Evolutionary conservation across 2,113 vertebrate species (phyloP).

Genomic region (Mastomys natalensis): DNA sequence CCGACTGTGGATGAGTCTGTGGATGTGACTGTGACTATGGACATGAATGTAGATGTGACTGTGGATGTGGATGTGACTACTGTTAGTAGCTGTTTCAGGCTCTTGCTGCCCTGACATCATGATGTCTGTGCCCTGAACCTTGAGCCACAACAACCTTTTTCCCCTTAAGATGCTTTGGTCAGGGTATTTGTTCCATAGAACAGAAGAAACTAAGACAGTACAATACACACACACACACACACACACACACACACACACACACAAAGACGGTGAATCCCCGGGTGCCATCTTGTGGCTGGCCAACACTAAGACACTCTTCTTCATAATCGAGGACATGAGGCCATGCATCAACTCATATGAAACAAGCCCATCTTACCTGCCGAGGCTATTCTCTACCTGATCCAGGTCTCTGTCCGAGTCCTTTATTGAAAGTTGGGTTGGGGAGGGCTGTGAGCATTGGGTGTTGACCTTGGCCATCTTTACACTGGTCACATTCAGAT

Average conservation of each 20-base stretch:
- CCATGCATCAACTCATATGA: background rate
- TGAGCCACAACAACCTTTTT: background rate
- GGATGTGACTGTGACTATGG: too few species aligned
- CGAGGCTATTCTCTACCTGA: slow-evolving; percentile 89
- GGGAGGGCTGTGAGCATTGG: slow-evolving; percentile 86
- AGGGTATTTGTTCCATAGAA: too few species aligned
- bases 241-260: too few species aligned
- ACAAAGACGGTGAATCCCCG: background rate
- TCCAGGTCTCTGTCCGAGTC: slow-evolving; percentile 88
- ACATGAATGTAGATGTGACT: too few species aligned
- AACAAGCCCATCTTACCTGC: slow-evolving; percentile 88
- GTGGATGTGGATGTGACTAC: too few species aligned
- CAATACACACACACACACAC: background rate
- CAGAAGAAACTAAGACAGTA: background rate
- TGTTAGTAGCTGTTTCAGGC: background rate
- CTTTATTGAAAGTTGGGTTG: slow-evolving; percentile 77
- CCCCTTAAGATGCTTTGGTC: background rate
- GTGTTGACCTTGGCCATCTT: slow-evolving; percentile 93
- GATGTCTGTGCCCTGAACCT: too few species aligned
- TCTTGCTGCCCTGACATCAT: background rate
- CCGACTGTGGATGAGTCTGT: background rate
- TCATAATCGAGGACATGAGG: background rate
- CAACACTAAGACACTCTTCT: background rate
- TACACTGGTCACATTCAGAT: slow-evolving; percentile 77
- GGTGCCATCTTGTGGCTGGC: background rate